These are phyloP conservation scores for Anomalospiza imberbis DNA, from an alignment of 2,797 vertebrate species.

Conservation along the genomic window DNA sequence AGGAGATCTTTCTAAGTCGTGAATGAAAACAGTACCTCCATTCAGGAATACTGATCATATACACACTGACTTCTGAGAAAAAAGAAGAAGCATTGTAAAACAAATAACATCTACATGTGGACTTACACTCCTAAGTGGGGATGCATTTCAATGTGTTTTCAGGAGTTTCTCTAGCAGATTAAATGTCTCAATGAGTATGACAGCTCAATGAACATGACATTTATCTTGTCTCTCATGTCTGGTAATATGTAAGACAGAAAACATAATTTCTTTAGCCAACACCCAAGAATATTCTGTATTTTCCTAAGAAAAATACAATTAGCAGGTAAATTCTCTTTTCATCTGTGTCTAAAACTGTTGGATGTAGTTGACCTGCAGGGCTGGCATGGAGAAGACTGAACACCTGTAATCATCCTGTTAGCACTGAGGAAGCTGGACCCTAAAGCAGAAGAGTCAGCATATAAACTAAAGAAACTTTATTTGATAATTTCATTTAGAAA, in stretches of 20 bases:
- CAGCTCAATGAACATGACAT: not conserved
- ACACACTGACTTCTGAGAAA: not conserved
- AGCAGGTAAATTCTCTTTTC: not conserved
- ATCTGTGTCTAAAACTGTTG: not conserved
- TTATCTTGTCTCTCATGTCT: not conserved
- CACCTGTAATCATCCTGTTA: not conserved
- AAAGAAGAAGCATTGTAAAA: not conserved
- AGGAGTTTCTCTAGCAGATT: not conserved
- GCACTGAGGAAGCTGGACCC: not conserved
- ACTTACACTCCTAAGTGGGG: not conserved
- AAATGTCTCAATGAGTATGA: not conserved
- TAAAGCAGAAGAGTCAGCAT: not conserved
- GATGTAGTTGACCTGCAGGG: not conserved
- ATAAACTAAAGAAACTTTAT: not conserved
- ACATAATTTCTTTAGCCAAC: not conserved
- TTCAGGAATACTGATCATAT: not conserved
- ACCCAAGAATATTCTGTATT: not conserved
- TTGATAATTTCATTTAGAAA: not conserved
- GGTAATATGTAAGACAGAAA: not conserved
- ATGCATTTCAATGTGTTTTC: not conserved
- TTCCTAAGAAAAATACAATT: not conserved
- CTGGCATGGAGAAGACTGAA: not conserved
- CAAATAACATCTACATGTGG: fast-evolving
- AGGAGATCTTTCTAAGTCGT: not conserved
- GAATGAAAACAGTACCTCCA: not conserved